Conservation (phyloP, 2,113 vertebrate species). For the Labrus mixtus region DNA sequence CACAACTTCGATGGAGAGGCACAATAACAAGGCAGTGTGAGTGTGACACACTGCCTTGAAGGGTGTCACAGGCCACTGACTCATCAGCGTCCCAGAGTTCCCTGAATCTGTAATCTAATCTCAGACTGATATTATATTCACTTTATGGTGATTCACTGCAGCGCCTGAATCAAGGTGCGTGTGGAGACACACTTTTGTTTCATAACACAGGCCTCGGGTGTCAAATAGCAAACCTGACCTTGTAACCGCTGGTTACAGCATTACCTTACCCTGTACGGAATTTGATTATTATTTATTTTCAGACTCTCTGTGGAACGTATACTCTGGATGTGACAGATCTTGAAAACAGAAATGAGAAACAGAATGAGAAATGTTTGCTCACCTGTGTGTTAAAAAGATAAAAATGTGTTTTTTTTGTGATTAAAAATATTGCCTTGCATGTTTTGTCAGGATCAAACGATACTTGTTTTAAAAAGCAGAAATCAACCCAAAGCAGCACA, state of each 20-base stretch:
- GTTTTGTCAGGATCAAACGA: not conserved
- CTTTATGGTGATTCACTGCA: conserved; percentile 28
- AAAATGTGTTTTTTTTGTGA: no score
- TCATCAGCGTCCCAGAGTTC: conserved; percentile 30
- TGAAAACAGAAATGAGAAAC: no score
- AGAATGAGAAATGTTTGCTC: no score
- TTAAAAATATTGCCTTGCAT: not conserved
- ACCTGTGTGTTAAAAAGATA: no score
- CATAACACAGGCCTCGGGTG: conserved; percentile 33
- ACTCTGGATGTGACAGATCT: no score
- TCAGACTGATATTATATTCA: conserved; percentile 35
- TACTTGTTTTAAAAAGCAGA: conserved; percentile 3
- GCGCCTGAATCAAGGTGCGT: not conserved
- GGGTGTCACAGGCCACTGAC: conserved; percentile 36
- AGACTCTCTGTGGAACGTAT: not conserved
- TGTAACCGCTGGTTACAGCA: not conserved
- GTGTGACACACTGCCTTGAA: conserved; percentile 32
- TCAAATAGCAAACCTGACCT: conserved; percentile 3
- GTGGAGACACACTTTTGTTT: conserved; percentile 36
- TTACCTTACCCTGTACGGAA: not conserved
- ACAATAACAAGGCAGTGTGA: conserved; percentile 29
- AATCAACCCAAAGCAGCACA: conserved; percentile 49
- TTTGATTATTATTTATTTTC: not conserved
- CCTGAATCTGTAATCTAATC: conserved; percentile 32
- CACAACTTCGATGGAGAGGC: not conserved